A percentile compares a stretch with the other conserved stretches of the same genome.
phyloP scores from a whole-genome alignment of 2,797 vertebrate genomes.

The Enteromius paludinosus region DNA sequence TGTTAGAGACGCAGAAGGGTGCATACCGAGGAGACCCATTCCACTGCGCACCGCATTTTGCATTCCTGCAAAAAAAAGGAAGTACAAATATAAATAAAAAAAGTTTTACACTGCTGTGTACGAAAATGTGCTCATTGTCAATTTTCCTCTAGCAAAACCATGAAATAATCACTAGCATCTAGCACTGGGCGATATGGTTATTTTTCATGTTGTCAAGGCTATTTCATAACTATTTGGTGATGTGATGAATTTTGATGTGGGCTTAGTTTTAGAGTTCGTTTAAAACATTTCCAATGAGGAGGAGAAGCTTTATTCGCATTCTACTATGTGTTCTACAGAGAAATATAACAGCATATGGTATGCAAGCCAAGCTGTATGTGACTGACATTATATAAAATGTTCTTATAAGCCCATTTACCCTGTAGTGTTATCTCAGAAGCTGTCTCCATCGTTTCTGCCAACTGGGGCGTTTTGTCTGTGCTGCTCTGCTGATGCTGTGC shows the following conservation, averaged over 20 bases:
- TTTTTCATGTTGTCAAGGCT: too few species aligned
- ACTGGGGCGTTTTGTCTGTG: conserved; percentile 70
- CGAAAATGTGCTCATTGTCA: not conserved
- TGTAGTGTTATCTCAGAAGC: conserved; percentile 78
- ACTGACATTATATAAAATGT: not conserved
- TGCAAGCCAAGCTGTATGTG: not conserved
- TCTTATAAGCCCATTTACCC: conserved; percentile 65
- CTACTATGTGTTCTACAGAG: not conserved
- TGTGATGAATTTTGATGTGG: too few species aligned
- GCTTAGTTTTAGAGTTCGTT: too few species aligned
- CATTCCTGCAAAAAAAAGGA: conserved; percentile 71
- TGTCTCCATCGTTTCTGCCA: conserved; percentile 74
- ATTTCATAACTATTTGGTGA: too few species aligned
- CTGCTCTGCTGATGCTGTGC: conserved; percentile 71
- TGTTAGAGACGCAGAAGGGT: conserved; percentile 83
- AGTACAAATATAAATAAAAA: not conserved
- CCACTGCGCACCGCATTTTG: conserved; percentile 84
- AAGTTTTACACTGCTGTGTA: not conserved
- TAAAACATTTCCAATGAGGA: too few species aligned
- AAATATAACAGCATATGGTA: not conserved
- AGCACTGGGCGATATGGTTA: too few species aligned
- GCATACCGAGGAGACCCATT: conserved; percentile 87
- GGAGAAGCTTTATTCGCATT: too few species aligned
- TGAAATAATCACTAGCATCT: not conserved
- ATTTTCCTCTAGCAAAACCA: not conserved